Conservation (phyloP, 64 coral and sea anemone species). For the Hydrozoanthus tunicans region DNA sequence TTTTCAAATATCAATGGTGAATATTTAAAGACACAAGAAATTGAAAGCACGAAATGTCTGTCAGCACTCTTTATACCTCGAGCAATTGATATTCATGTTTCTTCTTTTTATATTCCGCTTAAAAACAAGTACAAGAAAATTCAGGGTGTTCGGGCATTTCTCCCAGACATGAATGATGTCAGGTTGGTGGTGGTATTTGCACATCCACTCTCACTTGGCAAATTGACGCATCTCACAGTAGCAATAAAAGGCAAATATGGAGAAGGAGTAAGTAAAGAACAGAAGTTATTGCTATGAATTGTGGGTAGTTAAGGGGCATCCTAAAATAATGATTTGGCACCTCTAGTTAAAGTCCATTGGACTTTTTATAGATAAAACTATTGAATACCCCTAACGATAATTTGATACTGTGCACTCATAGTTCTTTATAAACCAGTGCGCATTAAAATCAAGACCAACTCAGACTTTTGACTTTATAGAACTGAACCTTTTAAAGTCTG, state of each 20-base stretch:
- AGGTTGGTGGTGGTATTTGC: conserved; percentile 43
- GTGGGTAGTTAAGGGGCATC: no score
- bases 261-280: conserved; percentile 13
- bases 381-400: no score
- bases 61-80: conserved; percentile 21
- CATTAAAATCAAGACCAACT: no score
- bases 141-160: conserved; percentile 17
- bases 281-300: background rate
- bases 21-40: conserved; percentile 1
- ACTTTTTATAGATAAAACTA: no score
- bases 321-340: no score
- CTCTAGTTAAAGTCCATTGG: no score
- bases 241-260: conserved; percentile 52
- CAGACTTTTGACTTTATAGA: no score
- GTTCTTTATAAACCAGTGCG: no score
- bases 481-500: no score
- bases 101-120: conserved; percentile 38
- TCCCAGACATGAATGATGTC: conserved; percentile 11
- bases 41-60: conserved; percentile 11
- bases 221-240: conserved; percentile 32
- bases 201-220: conserved; percentile 42
- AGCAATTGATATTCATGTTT: conserved; percentile 11
- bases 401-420: no score
- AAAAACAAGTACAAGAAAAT: conserved; percentile 56
- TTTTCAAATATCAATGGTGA: background rate